Evolutionary conservation across 1,140 invertebrate species (phyloP), one percentile per base, ranked within the genome.

Genomic region (Dysdera silvatica): DNA sequence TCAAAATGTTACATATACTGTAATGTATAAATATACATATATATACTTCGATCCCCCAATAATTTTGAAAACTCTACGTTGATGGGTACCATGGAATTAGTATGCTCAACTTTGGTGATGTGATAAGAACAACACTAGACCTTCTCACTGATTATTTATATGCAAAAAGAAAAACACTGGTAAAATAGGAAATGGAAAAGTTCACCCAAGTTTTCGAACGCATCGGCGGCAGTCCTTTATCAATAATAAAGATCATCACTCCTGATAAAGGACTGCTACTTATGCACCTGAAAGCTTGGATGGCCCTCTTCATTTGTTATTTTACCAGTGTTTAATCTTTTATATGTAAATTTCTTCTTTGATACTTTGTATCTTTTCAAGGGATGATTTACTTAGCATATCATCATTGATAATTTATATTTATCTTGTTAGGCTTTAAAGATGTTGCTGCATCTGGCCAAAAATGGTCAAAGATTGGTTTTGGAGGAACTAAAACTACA

Each of bases 401-500:
- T 14, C n/a, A 14, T 45, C 7, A 20, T 45, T 3, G 24, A 8
- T 45, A 45, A 32, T 32, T 20, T 52, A n/a, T 20, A 52, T 52
- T 31, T 32, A 28, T 49, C n/a, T 35, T n/a, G 29, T 3, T 32
- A 62, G 61, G 31, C 56, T 4, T 31, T 62, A 28, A 62, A 62
- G 45, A n/a, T 63, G 3, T 53, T 63, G 14, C 1, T 63, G 2
- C 51, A 56, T 31, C 61, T 63, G 20, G 61, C 56, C 0, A 55
- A 49, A 31, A 63, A 63, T 56, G 61, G 61, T 1, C 53, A 63
- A 31, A 23, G 16, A 29, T 41, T 55, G 51, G 41, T 63, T n/a
- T 23, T 63, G 6, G 48, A 63, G 33, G 61, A 55, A 56, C 33
- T 56, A 8, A 63, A 63, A 48, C 40, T 49, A 23, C 61, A 63